Evolutionary conservation across 2,113 vertebrate species (phyloP), one percentile per base, ranked within the genome.

Genomic region (Aspidoscelis tigris): DNA sequence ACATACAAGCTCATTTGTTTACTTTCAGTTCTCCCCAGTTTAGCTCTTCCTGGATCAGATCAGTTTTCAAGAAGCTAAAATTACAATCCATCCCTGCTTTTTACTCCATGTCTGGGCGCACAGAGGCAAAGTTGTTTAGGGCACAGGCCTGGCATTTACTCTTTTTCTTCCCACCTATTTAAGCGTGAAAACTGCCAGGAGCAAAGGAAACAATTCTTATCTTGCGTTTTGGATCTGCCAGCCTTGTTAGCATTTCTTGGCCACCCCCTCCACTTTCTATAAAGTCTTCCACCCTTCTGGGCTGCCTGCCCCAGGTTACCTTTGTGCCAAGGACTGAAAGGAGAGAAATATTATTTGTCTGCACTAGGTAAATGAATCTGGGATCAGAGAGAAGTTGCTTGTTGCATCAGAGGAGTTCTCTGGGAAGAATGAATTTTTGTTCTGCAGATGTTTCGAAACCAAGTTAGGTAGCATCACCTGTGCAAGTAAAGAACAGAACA

Each of bases 51-150:
- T 85, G 58, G 50, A 80, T 66, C 70, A 41, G 77, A 85, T 74
- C 55, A 18, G n/a, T 33, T 85, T 85, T 85, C 83, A 80, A 80
- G 83, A 72, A 53, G 77, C 77, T 80, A 84, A 84, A 79, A 79
- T 84, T 80, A 85, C 83, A 85, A 14, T 21, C 66, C 39, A 14
- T 65, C n/a, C 22, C 69, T n/a, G 41, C 33, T 24, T 50, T 80
- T 41, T 58, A 55, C 43, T 81, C 50, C 58, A 11, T 53, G 47
- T 43, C 26, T 33, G 22, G 7, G 24, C 21, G 68, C 39, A 78
- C 74, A 73, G 53, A 77, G 66, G 41, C 53, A 64, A 44, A 76
- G 61, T 26, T 68, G 64, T 22, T 66, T 20, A 22, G 61, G 44
- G 33, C 11, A 47, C 39, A 79, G 50, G 7, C n/a, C 50, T 72